These are phyloP conservation scores for Heliconius sara DNA, from an alignment of 2,888 invertebrate genomes.

Conservation along the genomic window DNA sequence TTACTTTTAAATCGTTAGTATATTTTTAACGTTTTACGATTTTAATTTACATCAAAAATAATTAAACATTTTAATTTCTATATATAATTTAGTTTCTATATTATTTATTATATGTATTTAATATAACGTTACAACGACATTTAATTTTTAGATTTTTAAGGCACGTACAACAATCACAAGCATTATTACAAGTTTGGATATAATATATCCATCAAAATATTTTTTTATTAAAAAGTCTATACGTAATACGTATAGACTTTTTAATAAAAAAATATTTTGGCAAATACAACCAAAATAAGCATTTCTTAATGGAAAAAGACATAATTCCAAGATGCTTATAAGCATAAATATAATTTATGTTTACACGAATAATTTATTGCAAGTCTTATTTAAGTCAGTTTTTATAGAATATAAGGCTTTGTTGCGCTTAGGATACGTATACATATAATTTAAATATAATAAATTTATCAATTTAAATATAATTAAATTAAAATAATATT, in stretches of 20 bases:
- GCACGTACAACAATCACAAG: constrained; percentile 35
- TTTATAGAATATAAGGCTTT: no score
- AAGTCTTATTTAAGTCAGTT: no score
- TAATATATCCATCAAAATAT: no score
- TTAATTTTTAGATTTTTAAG: constrained; percentile 31
- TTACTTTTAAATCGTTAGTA: constrained; percentile 54
- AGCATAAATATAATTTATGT: no score
- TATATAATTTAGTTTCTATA: constrained; percentile 50
- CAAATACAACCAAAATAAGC: neutral
- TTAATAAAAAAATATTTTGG: neutral
- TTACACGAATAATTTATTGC: no score
- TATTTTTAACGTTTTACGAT: constrained; percentile 69
- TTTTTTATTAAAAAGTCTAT: no score
- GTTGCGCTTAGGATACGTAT: no score
- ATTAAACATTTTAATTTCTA: constrained; percentile 51
- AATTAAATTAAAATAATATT: neutral
- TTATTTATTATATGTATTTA: constrained; percentile 10
- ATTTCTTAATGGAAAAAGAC: no score
- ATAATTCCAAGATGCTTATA: no score
- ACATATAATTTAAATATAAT: neutral
- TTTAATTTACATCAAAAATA: constrained; percentile 65
- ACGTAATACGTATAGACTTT: neutral
- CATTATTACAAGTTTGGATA: neutral
- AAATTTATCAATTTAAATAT: neutral
- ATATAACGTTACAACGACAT: constrained; percentile 13